These are phyloP conservation scores for Lutjanus erythropterus DNA, from an alignment of 2,113 vertebrate species.

Conservation along the genomic window DNA sequence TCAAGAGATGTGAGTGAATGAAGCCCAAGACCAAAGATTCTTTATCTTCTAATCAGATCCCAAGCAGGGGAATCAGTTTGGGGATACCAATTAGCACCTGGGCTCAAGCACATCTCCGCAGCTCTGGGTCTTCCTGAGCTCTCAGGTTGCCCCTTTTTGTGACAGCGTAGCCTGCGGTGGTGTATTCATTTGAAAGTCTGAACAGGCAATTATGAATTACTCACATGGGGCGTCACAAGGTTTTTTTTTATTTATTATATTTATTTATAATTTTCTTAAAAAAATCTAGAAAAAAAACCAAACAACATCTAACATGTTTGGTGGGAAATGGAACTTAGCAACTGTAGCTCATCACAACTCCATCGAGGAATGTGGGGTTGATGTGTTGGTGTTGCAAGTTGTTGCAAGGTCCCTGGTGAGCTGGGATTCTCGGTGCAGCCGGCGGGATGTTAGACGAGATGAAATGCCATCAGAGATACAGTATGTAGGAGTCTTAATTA, in stretches of 20 bases:
- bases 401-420: constrained; percentile 55
- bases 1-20: not conserved
- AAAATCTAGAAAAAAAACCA: not conserved
- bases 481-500: constrained; percentile 77
- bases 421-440: constrained; percentile 52
- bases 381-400: constrained; percentile 47
- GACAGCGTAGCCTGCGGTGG: constrained; percentile 44
- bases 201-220: constrained; percentile 66
- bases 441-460: constrained; percentile 50
- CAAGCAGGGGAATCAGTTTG: constrained; percentile 27
- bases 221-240: constrained; percentile 17
- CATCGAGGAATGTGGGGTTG: constrained; percentile 7
- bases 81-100: constrained; percentile 76
- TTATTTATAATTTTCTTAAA: not conserved
- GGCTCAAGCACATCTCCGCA: constrained; percentile 46
- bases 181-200: constrained; percentile 65
- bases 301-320: constrained; percentile 4
- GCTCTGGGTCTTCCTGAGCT: constrained; percentile 34
- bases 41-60: constrained; percentile 60
- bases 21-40: constrained; percentile 53
- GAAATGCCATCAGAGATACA: constrained; percentile 66
- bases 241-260: not conserved
- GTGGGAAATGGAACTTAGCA: constrained; percentile 9
- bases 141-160: constrained; percentile 47
- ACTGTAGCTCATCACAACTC: constrained; percentile 16